Evolutionary conservation across 2,113 vertebrate genomes (phyloP).

Genomic region (Macrotis lagotis): DNA sequence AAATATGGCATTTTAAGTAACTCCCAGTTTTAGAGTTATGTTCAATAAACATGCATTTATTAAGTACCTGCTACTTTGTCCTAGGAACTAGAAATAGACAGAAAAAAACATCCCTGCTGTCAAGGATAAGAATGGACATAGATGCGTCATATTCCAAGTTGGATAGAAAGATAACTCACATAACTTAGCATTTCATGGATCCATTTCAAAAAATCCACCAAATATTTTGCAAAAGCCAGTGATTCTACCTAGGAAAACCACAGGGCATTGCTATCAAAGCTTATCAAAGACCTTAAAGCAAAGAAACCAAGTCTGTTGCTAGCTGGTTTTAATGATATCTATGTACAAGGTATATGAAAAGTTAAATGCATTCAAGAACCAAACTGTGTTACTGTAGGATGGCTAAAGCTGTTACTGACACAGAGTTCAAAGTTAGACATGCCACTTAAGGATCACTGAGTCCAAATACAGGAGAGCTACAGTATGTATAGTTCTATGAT

Average conservation of each 20-base stretch:
- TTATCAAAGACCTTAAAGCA: conserved; percentile 54
- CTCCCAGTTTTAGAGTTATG: background rate
- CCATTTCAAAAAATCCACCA: conserved; percentile 23
- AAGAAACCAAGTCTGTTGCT: background rate
- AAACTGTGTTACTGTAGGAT: conserved; percentile 27
- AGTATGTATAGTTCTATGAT: background rate
- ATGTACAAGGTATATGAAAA: conserved; percentile 54
- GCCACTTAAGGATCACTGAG: conserved; percentile 58
- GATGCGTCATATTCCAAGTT: background rate
- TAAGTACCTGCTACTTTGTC: background rate
- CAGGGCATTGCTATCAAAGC: conserved; percentile 3
- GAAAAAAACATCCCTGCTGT: background rate
- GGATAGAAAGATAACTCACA: background rate
- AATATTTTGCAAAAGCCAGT: conserved; percentile 10
- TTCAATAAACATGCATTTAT: background rate
- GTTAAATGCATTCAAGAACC: conserved; percentile 55
- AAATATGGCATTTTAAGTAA: background rate
- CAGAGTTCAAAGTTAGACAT: conserved; percentile 60
- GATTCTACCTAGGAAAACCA: conserved; percentile 20
- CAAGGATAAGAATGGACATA: background rate
- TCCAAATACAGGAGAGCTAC: conserved; percentile 2
- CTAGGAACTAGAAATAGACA: background rate
- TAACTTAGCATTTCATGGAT: background rate
- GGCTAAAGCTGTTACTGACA: conserved; percentile 51
- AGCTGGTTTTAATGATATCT: conserved; percentile 68